Evolutionary conservation across 2,797 vertebrate genomes (phyloP).

Genomic region (Myotis myotis): DNA sequence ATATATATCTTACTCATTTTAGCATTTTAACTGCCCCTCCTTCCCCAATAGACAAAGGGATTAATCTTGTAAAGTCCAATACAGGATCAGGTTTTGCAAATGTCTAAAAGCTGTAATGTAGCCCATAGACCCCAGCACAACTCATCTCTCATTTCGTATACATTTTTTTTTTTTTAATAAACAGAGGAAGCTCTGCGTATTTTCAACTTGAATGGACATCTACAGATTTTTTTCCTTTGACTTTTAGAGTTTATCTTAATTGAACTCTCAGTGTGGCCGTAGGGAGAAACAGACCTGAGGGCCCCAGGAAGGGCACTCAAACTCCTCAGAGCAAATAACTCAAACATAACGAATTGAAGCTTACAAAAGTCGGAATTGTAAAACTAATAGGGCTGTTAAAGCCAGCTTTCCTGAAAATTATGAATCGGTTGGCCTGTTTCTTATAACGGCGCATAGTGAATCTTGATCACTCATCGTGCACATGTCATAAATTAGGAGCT

Average conservation of each 20-base stretch:
- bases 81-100: not conserved
- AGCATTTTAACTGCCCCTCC: not conserved
- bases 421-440: slow-evolving; percentile 74
- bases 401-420: slow-evolving; percentile 76
- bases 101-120: not conserved
- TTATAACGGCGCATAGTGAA: slow-evolving; percentile 74
- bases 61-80: not conserved
- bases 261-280: not conserved
- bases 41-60: not conserved
- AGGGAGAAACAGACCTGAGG: slow-evolving; percentile 60
- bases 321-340: slow-evolving; percentile 60
- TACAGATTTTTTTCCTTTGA: not conserved
- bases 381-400: slow-evolving; percentile 79
- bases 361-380: slow-evolving; percentile 71
- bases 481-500: slow-evolving; percentile 63
- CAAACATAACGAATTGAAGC: slow-evolving; percentile 74
- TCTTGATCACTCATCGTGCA: slow-evolving; percentile 52
- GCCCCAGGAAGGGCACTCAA: slow-evolving; percentile 53
- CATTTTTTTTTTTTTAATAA: slow-evolving; percentile 61
- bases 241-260: not conserved
- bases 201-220: not conserved
- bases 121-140: not conserved
- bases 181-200: slow-evolving; percentile 11
- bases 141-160: not conserved
- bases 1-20: not conserved